Conservation (phyloP, 2,113 vertebrate genomes). For the Atlantisia rogersi region DNA sequence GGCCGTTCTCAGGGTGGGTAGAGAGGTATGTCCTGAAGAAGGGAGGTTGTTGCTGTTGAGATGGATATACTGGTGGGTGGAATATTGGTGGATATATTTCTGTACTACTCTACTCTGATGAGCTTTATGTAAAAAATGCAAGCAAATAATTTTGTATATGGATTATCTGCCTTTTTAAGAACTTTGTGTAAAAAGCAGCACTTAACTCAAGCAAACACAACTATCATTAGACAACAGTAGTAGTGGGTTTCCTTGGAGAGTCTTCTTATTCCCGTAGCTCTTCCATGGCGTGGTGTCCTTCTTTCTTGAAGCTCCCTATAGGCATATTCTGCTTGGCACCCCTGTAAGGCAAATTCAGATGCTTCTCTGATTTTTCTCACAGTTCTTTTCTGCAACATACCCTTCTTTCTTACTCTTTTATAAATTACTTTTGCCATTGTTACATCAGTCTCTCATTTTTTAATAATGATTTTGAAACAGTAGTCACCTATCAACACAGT, state of each 20-base stretch:
- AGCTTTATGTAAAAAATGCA: background rate
- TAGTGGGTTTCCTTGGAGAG: background rate
- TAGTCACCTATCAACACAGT: background rate
- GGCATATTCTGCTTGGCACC: rapidly evolving
- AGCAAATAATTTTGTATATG: background rate
- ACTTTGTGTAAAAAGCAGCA: background rate
- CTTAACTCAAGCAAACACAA: background rate
- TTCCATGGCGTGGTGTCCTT: rapidly evolving
- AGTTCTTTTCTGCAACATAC: background rate
- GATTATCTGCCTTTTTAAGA: background rate
- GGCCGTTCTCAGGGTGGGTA: background rate
- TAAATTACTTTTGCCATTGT: background rate
- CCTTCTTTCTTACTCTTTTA: background rate
- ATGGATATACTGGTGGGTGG: background rate
- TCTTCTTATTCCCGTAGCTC: background rate
- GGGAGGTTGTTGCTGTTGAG: background rate
- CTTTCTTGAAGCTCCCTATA: background rate
- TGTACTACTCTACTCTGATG: background rate
- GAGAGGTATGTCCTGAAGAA: background rate
- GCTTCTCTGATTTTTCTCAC: background rate
- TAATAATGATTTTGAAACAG: background rate
- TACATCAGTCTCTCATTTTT: background rate
- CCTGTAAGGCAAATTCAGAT: background rate
- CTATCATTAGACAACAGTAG: background rate
- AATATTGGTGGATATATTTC: background rate